Evolutionary conservation across 1,140 invertebrate genomes (phyloP).

Genomic region (Cyclina sinensis): DNA sequence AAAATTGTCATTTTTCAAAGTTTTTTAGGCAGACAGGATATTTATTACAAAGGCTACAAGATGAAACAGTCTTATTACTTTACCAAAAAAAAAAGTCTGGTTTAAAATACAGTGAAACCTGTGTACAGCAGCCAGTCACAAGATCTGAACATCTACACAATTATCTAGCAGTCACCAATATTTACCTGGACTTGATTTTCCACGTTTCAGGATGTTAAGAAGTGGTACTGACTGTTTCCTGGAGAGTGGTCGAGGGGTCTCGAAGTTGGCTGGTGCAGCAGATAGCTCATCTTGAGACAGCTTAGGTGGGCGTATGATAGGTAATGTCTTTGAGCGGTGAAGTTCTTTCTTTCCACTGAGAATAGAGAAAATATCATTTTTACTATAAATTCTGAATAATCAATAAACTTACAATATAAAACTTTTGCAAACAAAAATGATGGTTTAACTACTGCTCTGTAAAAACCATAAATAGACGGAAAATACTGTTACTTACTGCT

Average conservation of each 20-base stretch:
- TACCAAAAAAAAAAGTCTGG: too few species aligned
- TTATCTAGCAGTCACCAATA: background rate
- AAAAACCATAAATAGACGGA: too few species aligned
- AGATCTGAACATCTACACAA: too few species aligned
- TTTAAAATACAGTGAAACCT: too few species aligned
- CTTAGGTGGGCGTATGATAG: slow-evolving; percentile 65
- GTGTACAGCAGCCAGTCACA: background rate
- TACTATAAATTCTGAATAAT: background rate
- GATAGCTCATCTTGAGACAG: slow-evolving; percentile 1
- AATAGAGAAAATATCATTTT: background rate
- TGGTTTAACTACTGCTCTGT: too few species aligned
- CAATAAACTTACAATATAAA: background rate
- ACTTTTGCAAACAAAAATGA: background rate
- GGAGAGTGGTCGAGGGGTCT: background rate
- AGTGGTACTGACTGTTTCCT: slow-evolving; percentile 49
- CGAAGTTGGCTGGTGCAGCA: background rate
- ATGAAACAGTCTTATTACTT: too few species aligned
- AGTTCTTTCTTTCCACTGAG: slow-evolving; percentile 70
- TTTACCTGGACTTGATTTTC: slow-evolving; percentile 29
- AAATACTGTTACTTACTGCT: too few species aligned
- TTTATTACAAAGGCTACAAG: too few species aligned
- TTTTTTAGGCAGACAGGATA: too few species aligned
- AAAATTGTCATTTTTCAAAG: background rate
- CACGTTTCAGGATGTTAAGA: slow-evolving; percentile 25
- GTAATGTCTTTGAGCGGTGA: slow-evolving; percentile 74